These are phyloP conservation scores for Drosophila grimshawi DNA, from an alignment of 1,140 invertebrate genomes.

Conservation along the genomic window DNA sequence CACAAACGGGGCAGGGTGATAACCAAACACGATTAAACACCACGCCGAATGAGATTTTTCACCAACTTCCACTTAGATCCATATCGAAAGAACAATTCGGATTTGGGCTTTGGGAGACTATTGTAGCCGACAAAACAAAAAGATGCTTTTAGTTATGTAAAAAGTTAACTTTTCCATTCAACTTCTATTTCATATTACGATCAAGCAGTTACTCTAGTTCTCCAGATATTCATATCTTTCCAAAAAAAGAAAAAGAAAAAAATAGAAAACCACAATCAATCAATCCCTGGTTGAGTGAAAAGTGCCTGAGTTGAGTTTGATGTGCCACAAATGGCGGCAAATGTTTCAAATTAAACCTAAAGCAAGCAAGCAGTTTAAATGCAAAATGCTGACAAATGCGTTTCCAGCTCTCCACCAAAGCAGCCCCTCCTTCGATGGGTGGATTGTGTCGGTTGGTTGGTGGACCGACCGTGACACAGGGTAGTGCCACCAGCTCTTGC, in stretches of 20 bases:
- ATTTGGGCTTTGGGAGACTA: no score
- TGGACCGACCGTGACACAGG: not conserved
- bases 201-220: no score
- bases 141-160: no score
- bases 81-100: not conserved
- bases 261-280: no score
- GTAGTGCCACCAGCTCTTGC: slow-evolving; percentile 21
- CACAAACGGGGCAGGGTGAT: not conserved
- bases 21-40: slow-evolving; percentile 10
- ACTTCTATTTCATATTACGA: no score
- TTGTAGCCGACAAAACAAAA: no score
- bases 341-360: slow-evolving; percentile 64
- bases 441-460: not conserved
- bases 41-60: not conserved
- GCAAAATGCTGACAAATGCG: slow-evolving; percentile 76
- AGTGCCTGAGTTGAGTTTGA: slow-evolving; percentile 41
- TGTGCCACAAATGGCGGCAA: slow-evolving; percentile 56
- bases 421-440: no score
- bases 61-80: not conserved
- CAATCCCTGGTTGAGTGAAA: not conserved
- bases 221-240: no score
- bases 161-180: no score
- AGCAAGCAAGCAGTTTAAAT: slow-evolving; percentile 65
- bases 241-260: no score
- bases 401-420: slow-evolving; percentile 30